A percentile compares a stretch with the other conserved stretches of the same genome.
phyloP scores from a whole-genome alignment of 2,797 vertebrate species.

The Linurgus olivaceus region DNA sequence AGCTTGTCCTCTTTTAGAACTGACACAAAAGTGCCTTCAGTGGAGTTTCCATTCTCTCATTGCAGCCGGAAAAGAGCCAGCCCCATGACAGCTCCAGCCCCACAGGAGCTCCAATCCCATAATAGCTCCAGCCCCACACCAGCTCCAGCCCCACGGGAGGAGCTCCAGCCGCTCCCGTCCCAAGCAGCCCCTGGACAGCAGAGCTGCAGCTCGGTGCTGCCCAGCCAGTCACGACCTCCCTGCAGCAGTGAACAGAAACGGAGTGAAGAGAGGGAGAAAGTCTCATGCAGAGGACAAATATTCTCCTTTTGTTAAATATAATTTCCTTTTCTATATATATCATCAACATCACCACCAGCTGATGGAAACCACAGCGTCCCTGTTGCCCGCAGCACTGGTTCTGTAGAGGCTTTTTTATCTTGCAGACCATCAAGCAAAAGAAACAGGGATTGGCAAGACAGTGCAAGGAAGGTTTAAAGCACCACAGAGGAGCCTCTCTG shows the following conservation, averaged over 20 bases:
- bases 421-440: neutral
- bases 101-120: fast-evolving
- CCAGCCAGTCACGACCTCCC: fast-evolving
- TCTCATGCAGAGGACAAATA: neutral
- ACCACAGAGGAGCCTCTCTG: neutral
- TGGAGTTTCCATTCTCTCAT: neutral
- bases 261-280: neutral
- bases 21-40: neutral
- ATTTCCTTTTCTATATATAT: neutral
- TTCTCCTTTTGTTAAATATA: neutral
- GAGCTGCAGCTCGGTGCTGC: neutral
- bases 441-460: neutral
- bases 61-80: neutral
- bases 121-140: fast-evolving
- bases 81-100: fast-evolving
- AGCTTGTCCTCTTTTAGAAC: neutral
- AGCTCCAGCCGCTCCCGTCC: fast-evolving
- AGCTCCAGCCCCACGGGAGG: too few relatives aligned
- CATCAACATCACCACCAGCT: neutral
- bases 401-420: neutral
- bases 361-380: neutral
- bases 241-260: neutral
- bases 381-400: neutral
- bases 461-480: neutral
- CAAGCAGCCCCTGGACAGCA: fast-evolving